phyloP scores from a whole-genome alignment of 1,140 invertebrate species.

The Piezodorus guildinii region DNA sequence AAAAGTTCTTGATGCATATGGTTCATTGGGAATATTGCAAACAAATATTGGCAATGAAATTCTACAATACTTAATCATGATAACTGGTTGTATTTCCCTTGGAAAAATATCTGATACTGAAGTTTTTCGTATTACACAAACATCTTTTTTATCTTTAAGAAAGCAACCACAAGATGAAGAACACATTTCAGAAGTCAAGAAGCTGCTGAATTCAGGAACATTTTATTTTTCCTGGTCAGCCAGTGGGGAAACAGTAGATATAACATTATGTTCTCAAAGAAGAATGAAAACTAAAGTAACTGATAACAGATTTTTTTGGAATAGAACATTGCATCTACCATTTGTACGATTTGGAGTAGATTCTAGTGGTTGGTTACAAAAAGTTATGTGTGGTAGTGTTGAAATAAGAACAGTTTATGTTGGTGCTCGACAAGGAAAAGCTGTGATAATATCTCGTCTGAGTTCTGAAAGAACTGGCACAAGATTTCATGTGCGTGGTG shows the following conservation, averaged over 20 bases:
- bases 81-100: slow-evolving; percentile 89
- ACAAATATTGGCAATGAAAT: slow-evolving; percentile 71
- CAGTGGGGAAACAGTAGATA: slow-evolving; percentile 47
- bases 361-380: slow-evolving; percentile 76
- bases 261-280: slow-evolving; percentile 86
- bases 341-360: slow-evolving; percentile 80
- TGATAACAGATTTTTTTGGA: slow-evolving; percentile 52
- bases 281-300: slow-evolving; percentile 61
- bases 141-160: slow-evolving; percentile 75
- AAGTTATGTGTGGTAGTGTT: slow-evolving; percentile 90
- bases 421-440: slow-evolving; percentile 80
- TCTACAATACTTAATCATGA: slow-evolving; percentile 75
- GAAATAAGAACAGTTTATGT: slow-evolving; percentile 94
- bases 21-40: slow-evolving; percentile 80
- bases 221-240: slow-evolving; percentile 87
- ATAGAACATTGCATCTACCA: slow-evolving; percentile 69
- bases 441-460: slow-evolving; percentile 85
- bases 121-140: slow-evolving; percentile 87
- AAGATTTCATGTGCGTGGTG: slow-evolving; percentile 94
- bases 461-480: slow-evolving; percentile 95
- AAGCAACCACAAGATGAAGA: slow-evolving; percentile 70
- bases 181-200: slow-evolving; percentile 65
- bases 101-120: slow-evolving; percentile 88
- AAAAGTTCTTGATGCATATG: slow-evolving; percentile 84
- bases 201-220: slow-evolving; percentile 88